Evolutionary conservation across 2,888 invertebrate species (phyloP), one percentile per base, ranked within the genome.

Genomic region (Cosmia trapezina): DNA sequence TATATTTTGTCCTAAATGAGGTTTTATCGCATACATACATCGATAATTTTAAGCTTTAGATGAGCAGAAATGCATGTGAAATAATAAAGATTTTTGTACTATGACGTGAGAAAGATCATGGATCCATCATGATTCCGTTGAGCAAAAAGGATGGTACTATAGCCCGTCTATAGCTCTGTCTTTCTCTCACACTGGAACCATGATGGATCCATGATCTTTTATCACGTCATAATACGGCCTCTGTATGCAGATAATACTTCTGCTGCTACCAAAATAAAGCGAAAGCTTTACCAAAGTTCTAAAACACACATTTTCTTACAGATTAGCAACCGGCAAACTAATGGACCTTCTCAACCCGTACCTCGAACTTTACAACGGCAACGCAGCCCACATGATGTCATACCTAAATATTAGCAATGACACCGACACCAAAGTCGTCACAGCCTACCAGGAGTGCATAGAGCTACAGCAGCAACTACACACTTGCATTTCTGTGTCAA

Each of bases 381-480:
- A 98, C 90, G 97, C 98, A 0, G 97, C 98, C 28, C 98, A 98
- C 91, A 97, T 98, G 97, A 98, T 98, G 89, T 98, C 98, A 41
- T 98, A 98, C 91, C 97, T 98, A 81, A 97, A 97, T 83, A 96
- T 97, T 81, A 96, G 96, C 76, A 97, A 97, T 64, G 97, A 97
- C 41, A 93, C 96, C 1, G 97, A 98, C 72, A 96, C 97, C 1
- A 96, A 96, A 86, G 94, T 96, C 22, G 86, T 93, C 3, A 80
- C 92, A 0, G 94, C 95, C 0, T 95, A 96, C 87, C 92, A 98
- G 97, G 98, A 99, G 94, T 98, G 99, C 89, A 97, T 98, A 86
- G 98, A 98, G 85, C 97, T 99, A 64, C 99, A 99, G 93, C 98
- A 98, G 82, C 99, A 99, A 93, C 93, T 99, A 70, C 99, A 99